Evolutionary conservation across 2,888 invertebrate genomes (phyloP).

Genomic region (Dryobota labecula): DNA sequence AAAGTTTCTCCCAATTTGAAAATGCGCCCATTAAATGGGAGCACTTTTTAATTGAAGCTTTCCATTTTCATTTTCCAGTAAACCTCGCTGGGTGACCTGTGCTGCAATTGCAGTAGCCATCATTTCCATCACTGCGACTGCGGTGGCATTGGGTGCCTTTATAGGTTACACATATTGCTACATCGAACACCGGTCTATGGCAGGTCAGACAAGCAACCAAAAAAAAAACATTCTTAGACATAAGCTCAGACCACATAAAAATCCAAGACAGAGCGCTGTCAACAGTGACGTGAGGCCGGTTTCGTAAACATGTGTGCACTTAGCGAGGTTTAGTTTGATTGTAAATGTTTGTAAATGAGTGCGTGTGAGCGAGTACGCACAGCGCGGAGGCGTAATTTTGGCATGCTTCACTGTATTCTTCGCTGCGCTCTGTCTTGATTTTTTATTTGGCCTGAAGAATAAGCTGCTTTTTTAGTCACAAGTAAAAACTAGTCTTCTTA

Average conservation of each 20-base stretch:
- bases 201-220: conserved; percentile 37
- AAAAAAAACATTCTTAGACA: too few species aligned
- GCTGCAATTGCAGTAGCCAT: conserved; percentile 70
- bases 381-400: too few species aligned
- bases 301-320: too few species aligned
- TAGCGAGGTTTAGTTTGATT: too few species aligned
- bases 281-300: too few species aligned
- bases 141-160: conserved; percentile 77
- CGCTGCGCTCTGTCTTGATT: too few species aligned
- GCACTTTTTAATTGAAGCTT: background rate
- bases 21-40: background rate
- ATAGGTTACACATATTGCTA: conserved; percentile 85
- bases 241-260: too few species aligned
- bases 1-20: background rate
- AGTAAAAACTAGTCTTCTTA: background rate
- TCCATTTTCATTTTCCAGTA: conserved; percentile 65
- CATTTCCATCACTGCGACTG: conserved; percentile 76
- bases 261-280: too few species aligned
- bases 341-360: too few species aligned
- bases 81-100: conserved; percentile 77
- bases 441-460: too few species aligned
- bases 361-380: too few species aligned
- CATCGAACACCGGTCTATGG: conserved; percentile 73
- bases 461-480: background rate
- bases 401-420: too few species aligned